These are phyloP conservation scores for Vidua chalybeata DNA, from an alignment of 2,113 vertebrate species.

Conservation along the genomic window DNA sequence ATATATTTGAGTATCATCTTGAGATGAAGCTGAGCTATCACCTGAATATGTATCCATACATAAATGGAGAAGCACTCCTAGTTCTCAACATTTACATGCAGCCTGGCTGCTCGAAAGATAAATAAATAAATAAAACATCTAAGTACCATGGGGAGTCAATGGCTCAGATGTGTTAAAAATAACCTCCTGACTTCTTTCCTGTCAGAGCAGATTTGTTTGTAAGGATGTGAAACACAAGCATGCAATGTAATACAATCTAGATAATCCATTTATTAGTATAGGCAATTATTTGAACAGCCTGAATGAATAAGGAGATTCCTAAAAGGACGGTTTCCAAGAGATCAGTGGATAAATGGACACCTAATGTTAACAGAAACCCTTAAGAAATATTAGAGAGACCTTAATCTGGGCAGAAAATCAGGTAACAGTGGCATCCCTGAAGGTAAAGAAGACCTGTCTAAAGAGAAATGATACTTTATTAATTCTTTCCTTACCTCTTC, in stretches of 20 bases:
- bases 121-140: background rate
- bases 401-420: background rate
- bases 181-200: background rate
- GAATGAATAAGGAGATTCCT: background rate
- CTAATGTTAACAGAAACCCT: background rate
- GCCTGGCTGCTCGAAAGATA: background rate
- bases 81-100: background rate
- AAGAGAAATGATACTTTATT: background rate
- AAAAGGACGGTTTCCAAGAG: background rate
- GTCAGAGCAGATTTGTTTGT: slow-evolving; percentile 3
- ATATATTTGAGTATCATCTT: background rate
- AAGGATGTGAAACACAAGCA: background rate
- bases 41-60: background rate
- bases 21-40: background rate
- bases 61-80: background rate
- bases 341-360: background rate
- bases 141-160: background rate
- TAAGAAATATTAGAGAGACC: background rate
- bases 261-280: background rate
- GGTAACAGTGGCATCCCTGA: background rate
- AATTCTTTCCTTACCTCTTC: background rate
- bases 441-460: background rate
- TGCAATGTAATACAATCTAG: background rate
- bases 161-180: slow-evolving; percentile 18
- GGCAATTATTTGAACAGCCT: background rate